Evolutionary conservation across 2,888 invertebrate species (phyloP).

Genomic region (Spicauda simplicius): DNA sequence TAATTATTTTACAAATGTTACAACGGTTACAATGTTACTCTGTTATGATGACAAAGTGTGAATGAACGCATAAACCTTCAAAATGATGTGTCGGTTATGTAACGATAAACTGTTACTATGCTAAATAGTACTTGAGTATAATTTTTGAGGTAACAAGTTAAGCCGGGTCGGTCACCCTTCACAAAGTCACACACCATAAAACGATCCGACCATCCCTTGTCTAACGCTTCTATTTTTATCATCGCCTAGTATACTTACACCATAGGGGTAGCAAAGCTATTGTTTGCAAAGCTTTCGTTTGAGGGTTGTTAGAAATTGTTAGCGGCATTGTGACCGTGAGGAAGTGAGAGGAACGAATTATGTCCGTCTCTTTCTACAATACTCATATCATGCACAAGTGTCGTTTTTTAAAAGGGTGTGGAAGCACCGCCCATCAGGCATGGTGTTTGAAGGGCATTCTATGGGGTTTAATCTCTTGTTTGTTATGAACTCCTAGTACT

Average conservation of each 20-base stretch:
- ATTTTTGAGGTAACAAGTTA: neutral
- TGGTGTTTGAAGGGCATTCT: neutral
- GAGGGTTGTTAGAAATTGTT: constrained; percentile 33
- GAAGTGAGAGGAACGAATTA: neutral
- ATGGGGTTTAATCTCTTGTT: constrained; percentile 25
- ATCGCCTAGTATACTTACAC: constrained; percentile 66
- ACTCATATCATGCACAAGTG: neutral
- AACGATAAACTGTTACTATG: neutral
- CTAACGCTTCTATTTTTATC: constrained; percentile 58
- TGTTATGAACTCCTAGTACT: constrained; percentile 47
- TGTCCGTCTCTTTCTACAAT: constrained; percentile 6
- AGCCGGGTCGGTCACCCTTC: neutral
- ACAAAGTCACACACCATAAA: constrained; percentile 21
- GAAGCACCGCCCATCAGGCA: neutral
- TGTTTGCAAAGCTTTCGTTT: constrained; percentile 49
- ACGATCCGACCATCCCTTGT: constrained; percentile 44
- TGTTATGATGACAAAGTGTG: too few relatives aligned
- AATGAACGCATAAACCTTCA: neutral
- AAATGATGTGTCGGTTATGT: neutral
- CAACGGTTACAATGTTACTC: too few relatives aligned
- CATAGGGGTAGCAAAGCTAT: constrained; percentile 67
- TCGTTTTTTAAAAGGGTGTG: constrained; percentile 1
- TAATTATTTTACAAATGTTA: too few relatives aligned
- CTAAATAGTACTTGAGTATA: neutral
- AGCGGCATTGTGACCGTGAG: neutral